A percentile compares a stretch with the other conserved stretches of the same genome.
Evolutionary conservation across 2,797 vertebrate genomes (phyloP).

Genomic region (Muscicapa striata): DNA sequence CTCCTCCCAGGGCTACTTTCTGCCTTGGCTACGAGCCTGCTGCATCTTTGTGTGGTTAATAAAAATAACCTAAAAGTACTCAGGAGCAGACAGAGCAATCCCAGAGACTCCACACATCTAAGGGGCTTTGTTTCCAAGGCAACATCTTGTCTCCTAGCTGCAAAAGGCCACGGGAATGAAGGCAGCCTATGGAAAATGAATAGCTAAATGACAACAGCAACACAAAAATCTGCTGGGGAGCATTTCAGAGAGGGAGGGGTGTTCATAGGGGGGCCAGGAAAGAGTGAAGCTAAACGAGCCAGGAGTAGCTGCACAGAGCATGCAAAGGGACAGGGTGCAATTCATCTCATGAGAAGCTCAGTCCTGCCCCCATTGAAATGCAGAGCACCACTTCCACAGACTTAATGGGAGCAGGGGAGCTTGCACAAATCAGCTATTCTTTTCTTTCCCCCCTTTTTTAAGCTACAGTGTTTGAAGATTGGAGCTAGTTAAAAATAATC

Average conservation of each 20-base stretch:
- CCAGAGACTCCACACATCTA: conserved; percentile 67
- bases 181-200: conserved; percentile 70
- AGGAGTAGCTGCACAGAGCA: background rate
- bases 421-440: conserved; percentile 48
- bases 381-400: background rate
- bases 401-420: conserved; percentile 27
- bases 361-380: conserved; percentile 51
- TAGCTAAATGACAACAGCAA: conserved; percentile 39
- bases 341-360: conserved; percentile 36
- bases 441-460: background rate
- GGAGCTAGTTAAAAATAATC: conserved; percentile 53
- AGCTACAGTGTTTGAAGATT: conserved; percentile 27
- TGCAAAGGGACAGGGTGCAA: background rate
- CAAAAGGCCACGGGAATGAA: conserved; percentile 67
- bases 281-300: background rate
- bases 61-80: conserved; percentile 62
- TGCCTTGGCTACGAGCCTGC: conserved; percentile 9
- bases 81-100: conserved; percentile 48
- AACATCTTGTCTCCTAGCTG: conserved; percentile 76
- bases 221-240: conserved; percentile 30
- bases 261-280: background rate
- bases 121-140: conserved; percentile 76
- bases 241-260: background rate
- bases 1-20: conserved; percentile 32
- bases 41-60: conserved; percentile 53